Evolutionary conservation across 1,140 invertebrate species (phyloP).

Genomic region (Cotesia vestalis): DNA sequence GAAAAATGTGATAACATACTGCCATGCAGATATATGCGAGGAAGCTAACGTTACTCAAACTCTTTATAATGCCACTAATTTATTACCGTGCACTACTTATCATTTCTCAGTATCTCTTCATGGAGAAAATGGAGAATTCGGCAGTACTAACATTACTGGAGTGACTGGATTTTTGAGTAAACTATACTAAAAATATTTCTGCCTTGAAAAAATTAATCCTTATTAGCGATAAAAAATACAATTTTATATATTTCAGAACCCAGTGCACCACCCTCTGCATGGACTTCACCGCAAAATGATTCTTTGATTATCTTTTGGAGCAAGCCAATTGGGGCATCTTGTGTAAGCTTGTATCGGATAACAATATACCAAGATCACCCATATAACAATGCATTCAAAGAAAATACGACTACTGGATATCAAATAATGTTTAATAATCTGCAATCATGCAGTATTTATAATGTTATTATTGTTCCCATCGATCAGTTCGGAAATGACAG

Average conservation of each 20-base stretch:
- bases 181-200: constrained; percentile 13
- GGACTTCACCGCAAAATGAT: constrained; percentile 29
- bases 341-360: constrained; percentile 49
- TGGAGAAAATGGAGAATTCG: constrained; percentile 31
- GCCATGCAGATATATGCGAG: constrained; percentile 22
- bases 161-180: constrained; percentile 47
- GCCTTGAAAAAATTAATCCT: neutral
- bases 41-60: constrained; percentile 1
- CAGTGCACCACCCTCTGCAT: constrained; percentile 33
- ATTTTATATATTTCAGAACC: constrained; percentile 41
- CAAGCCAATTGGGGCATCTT: constrained; percentile 42
- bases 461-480: constrained; percentile 43
- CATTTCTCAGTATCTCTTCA: constrained; percentile 35
- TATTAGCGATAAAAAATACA: constrained; percentile 16
- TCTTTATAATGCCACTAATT: constrained; percentile 34
- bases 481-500: constrained; percentile 30
- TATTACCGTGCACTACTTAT: constrained; percentile 39
- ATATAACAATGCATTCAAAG: neutral
- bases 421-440: constrained; percentile 40
- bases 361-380: constrained; percentile 20
- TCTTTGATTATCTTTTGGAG: constrained; percentile 47
- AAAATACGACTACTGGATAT: constrained; percentile 31
- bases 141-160: constrained; percentile 31
- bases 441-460: constrained; percentile 46
- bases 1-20: constrained; percentile 32